These are phyloP conservation scores for Metellina segmentata DNA, from an alignment of 2,888 invertebrate genomes.

Conservation along the genomic window DNA sequence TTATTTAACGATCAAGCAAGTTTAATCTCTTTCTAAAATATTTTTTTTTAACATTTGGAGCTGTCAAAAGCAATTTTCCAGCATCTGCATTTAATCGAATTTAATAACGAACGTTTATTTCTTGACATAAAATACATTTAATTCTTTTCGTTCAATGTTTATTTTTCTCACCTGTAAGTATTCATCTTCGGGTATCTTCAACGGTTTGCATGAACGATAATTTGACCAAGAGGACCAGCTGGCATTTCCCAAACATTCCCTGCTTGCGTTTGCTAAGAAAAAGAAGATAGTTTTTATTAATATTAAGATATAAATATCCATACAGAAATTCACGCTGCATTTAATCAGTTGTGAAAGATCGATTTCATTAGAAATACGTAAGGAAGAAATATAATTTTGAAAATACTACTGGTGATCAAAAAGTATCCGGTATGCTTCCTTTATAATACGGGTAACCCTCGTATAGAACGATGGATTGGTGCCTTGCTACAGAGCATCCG, in stretches of 20 bases:
- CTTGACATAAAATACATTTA: not conserved
- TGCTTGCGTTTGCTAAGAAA: constrained; percentile 62
- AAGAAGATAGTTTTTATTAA: not conserved
- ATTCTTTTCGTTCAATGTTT: not conserved
- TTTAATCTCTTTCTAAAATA: too few species aligned
- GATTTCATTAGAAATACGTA: too few species aligned
- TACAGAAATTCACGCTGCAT: not conserved
- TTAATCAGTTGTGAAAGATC: not conserved
- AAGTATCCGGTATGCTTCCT: too few species aligned
- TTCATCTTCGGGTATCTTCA: constrained; percentile 65
- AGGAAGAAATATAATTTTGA: too few species aligned
- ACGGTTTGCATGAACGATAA: constrained; percentile 65
- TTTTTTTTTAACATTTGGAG: too few species aligned
- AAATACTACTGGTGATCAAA: too few species aligned
- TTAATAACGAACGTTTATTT: not conserved
- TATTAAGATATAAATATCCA: not conserved
- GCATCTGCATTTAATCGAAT: not conserved
- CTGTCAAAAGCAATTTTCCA: not conserved
- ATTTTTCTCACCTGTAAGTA: constrained; percentile 48
- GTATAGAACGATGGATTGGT: too few species aligned
- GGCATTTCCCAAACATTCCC: constrained; percentile 63
- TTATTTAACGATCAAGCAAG: too few species aligned
- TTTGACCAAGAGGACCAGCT: constrained; percentile 72
- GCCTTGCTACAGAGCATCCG: too few species aligned
- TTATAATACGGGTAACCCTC: too few species aligned